Base-by-base conservation (phyloP, 2,797 vertebrate species). In the Selene dorsalis region DNA sequence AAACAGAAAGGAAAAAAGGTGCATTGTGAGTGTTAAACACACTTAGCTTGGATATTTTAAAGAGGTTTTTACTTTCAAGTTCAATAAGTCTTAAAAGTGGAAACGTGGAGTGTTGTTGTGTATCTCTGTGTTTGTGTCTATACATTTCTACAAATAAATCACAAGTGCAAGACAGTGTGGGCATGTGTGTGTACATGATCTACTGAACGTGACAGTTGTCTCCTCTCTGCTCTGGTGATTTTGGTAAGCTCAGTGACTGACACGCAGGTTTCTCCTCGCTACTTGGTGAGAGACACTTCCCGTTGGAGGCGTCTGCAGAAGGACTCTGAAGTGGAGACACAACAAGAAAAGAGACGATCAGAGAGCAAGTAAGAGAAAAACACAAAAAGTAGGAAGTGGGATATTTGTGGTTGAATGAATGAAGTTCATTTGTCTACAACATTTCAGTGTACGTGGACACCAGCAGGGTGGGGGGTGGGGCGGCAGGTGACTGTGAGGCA, bases 121-220 rank as follows among this genome's bases (percentile, higher is more conserved):
- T 38, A 10, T 59, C 11, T n/a, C 16, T 17, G 1, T 10, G 9
- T 50, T 38, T 52, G 7, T 2, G n/a, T 45, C 53, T 75, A 55
- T 43, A 20, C 35, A 47, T 28, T 48, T 77, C 22, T 73, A 41
- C 52, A 56, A 60, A 50, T 28, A 35, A 57, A 67, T 32, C 32
- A 38, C 59, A 28, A n/a, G 50, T 70, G 62, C 32, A 30, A 61
- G n/a, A 43, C 8, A 26, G 10, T 26, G 50, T 53, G n/a, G 59
- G 13, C n/a, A n/a, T 55, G 39, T 41, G 39, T 41, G 39, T 41
- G 38, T 39, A 13, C 12, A 13, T 39, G 39, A 41, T 82, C 82
- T 93, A 98, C 86, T 97, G 96, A 78, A 98, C 93, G 0, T 94
- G 94, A 61, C 96, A 98, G 64, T 96, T 95, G 61, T 96, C 95